Conservation (phyloP, 1,140 invertebrate genomes). For the Aphaenogaster rudis region DNA sequence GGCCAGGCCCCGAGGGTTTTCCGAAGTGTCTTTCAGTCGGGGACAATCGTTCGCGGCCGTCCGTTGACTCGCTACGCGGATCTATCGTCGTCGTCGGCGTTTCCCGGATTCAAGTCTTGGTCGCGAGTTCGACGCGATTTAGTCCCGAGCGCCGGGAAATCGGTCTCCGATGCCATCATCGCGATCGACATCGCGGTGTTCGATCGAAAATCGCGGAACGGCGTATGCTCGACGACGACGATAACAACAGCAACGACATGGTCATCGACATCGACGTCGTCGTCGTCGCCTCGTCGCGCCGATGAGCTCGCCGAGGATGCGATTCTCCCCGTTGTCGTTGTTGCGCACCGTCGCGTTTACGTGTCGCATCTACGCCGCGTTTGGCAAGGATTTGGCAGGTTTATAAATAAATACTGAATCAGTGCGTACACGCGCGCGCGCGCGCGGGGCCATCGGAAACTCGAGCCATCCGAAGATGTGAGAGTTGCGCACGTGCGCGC, state of each 20-base stretch:
- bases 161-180: not conserved
- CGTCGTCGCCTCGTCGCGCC: not conserved
- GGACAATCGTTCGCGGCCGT: not conserved
- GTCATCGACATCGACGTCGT: not conserved
- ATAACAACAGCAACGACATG: not conserved
- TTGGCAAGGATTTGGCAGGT: conserved; percentile 81
- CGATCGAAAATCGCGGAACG: not conserved
- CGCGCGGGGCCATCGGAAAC: conserved; percentile 72
- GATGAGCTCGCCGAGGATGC: conserved; percentile 25
- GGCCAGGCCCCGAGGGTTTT: conserved; percentile 46
- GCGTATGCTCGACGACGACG: not conserved
- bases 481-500: conserved; percentile 45
- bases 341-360: conserved; percentile 53
- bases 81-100: not conserved
- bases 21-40: conserved; percentile 39
- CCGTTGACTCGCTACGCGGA: no score
- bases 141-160: not conserved
- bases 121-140: not conserved
- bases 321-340: conserved; percentile 27
- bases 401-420: conserved; percentile 85
- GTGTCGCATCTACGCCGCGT: conserved; percentile 69
- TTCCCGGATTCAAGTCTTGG: not conserved
- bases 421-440: conserved; percentile 64
- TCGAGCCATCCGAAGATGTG: conserved; percentile 73
- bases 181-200: not conserved